Evolutionary conservation across 2,888 invertebrate genomes (phyloP).

Genomic region (Ceraclea dissimilis): DNA sequence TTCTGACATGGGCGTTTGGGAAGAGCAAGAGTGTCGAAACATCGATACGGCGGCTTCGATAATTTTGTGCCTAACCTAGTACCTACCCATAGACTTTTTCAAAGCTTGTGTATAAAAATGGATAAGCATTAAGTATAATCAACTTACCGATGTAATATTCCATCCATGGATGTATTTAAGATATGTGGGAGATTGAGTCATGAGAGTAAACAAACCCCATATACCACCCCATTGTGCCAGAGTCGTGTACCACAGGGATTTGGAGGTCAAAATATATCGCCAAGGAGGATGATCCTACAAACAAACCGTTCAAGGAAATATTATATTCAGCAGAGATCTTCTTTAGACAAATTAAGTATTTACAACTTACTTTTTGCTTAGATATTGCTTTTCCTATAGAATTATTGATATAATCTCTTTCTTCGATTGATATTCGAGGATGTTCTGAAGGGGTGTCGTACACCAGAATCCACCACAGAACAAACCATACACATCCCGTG

Average conservation of each 20-base stretch:
- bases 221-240: slow-evolving; percentile 58
- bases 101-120: too few relatives aligned
- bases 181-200: slow-evolving; percentile 65
- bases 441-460: slow-evolving; percentile 58
- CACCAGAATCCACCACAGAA: slow-evolving; percentile 54
- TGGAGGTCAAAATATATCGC: slow-evolving; percentile 50
- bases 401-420: slow-evolving; percentile 51
- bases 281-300: slow-evolving; percentile 51
- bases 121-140: neutral
- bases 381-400: slow-evolving; percentile 42
- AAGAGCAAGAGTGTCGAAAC: too few relatives aligned
- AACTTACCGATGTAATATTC: slow-evolving; percentile 54
- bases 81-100: too few relatives aligned
- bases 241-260: slow-evolving; percentile 56
- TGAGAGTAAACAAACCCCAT: slow-evolving; percentile 62
- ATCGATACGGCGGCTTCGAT: too few relatives aligned
- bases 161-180: slow-evolving; percentile 62
- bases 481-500: slow-evolving; percentile 57
- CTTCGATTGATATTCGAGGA: slow-evolving; percentile 53
- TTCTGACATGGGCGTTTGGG: too few relatives aligned
- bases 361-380: slow-evolving; percentile 18
- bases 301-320: too few relatives aligned
- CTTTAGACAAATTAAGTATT: too few relatives aligned
- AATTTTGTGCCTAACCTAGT: too few relatives aligned
- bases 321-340: too few relatives aligned